Percentiles rank a stretch among this genome's conserved stretches.
Evolutionary conservation across 2,113 vertebrate species (phyloP).

Genomic region (Chrysemys picta): DNA sequence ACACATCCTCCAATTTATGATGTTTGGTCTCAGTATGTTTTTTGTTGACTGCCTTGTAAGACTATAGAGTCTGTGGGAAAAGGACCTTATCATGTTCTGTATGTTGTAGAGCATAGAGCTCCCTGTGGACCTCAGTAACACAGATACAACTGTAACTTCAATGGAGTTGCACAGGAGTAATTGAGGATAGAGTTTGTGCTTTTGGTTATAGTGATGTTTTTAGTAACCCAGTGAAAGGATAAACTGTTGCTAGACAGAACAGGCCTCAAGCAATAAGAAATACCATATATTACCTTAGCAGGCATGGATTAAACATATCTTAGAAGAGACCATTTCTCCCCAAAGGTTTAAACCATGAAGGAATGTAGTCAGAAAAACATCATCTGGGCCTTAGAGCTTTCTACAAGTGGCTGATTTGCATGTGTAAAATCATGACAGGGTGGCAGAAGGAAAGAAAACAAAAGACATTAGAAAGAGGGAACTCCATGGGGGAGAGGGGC

Average conservation of each 20-base stretch:
- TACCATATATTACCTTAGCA: background rate
- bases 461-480: background rate
- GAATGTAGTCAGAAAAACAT: background rate
- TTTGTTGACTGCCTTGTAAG: background rate
- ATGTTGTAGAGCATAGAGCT: background rate
- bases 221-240: background rate
- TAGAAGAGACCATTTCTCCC: background rate
- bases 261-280: background rate
- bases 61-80: background rate
- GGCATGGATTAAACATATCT: background rate
- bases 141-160: background rate
- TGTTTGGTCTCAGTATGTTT: background rate
- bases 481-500: background rate
- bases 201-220: background rate
- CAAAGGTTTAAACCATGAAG: background rate
- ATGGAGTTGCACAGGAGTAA: background rate
- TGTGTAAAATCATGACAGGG: background rate
- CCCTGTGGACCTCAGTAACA: background rate
- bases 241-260: background rate
- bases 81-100: background rate
- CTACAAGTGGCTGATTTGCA: background rate
- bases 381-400: conserved; percentile 5
- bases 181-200: background rate
- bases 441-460: background rate
- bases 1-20: background rate